Percentiles rank a stretch among this genome's conserved stretches.
These are phyloP conservation scores for Notodromas monacha DNA, from an alignment of 2,888 invertebrate genomes.

Conservation along the genomic window DNA sequence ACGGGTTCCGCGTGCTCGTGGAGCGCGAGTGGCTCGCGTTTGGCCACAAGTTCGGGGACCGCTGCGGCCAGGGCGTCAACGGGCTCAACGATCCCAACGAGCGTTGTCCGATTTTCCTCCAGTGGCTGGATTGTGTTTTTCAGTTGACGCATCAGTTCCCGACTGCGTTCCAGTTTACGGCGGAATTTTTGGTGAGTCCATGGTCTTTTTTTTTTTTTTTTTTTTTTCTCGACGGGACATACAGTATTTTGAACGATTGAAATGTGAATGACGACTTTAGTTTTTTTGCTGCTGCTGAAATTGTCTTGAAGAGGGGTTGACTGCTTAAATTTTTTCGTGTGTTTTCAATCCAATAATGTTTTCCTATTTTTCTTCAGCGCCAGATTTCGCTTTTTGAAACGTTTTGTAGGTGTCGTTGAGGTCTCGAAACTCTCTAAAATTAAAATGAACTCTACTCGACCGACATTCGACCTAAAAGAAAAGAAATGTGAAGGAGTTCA, in stretches of 20 bases:
- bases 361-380: too few species aligned
- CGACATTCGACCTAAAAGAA: too few species aligned
- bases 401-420: too few species aligned
- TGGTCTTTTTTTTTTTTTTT: slow-evolving; percentile 5
- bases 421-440: too few species aligned
- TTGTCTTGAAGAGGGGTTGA: too few species aligned
- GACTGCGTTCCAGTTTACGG: slow-evolving; percentile 77
- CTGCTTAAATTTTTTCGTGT: too few species aligned
- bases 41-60: slow-evolving; percentile 90
- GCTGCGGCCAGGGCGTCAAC: slow-evolving; percentile 34
- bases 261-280: slow-evolving; percentile 6
- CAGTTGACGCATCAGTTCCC: slow-evolving; percentile 62
- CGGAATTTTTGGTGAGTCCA: slow-evolving; percentile 46
- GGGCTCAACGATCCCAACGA: slow-evolving; percentile 67
- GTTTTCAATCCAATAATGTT: too few species aligned
- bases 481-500: too few species aligned
- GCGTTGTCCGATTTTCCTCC: slow-evolving; percentile 80
- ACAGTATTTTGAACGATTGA: slow-evolving; percentile 1
- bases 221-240: not conserved
- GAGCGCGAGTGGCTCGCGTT: slow-evolving; percentile 91
- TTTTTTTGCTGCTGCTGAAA: slow-evolving; percentile 1
- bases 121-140: slow-evolving; percentile 87
- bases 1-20: slow-evolving; percentile 69
- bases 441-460: too few species aligned
- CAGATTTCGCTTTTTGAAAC: too few species aligned